phyloP scores from a whole-genome alignment of 1,140 invertebrate species.

The Cherax quadricarinatus region DNA sequence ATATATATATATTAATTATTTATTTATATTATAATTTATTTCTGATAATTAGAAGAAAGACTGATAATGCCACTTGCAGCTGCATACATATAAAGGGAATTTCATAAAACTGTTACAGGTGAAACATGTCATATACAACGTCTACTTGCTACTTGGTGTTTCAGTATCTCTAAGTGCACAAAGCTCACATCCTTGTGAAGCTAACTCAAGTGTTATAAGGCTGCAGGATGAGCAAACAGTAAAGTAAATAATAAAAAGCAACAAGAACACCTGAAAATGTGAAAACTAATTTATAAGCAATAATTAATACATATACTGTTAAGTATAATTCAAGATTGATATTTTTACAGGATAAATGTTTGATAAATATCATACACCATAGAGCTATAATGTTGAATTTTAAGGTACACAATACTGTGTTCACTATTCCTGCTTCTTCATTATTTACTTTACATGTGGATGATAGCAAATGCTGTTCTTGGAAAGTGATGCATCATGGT shows the following conservation, averaged over 20 bases:
- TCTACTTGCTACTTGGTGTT: too few relatives aligned
- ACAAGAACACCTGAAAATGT: constrained; percentile 16
- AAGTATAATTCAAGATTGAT: not conserved
- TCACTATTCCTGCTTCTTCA: not conserved
- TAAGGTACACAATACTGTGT: not conserved
- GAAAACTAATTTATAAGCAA: not conserved
- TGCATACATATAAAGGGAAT: too few relatives aligned
- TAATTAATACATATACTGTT: not conserved
- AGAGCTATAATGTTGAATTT: not conserved
- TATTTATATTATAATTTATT: too few relatives aligned
- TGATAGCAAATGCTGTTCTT: not conserved
- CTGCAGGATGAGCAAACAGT: not conserved
- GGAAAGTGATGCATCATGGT: not conserved
- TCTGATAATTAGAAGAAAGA: too few relatives aligned
- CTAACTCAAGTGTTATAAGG: not conserved
- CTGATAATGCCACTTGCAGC: not conserved
- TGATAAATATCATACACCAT: not conserved
- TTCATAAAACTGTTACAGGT: too few relatives aligned
- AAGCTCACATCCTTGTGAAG: not conserved
- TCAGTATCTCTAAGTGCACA: not conserved
- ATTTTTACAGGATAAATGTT: not conserved
- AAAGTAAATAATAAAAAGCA: constrained; percentile 11
- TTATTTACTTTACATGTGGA: not conserved
- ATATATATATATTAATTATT: too few relatives aligned
- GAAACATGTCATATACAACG: too few relatives aligned